Base-by-base conservation (phyloP, 2,797 vertebrate species). In the Etheostoma nigrum region DNA sequence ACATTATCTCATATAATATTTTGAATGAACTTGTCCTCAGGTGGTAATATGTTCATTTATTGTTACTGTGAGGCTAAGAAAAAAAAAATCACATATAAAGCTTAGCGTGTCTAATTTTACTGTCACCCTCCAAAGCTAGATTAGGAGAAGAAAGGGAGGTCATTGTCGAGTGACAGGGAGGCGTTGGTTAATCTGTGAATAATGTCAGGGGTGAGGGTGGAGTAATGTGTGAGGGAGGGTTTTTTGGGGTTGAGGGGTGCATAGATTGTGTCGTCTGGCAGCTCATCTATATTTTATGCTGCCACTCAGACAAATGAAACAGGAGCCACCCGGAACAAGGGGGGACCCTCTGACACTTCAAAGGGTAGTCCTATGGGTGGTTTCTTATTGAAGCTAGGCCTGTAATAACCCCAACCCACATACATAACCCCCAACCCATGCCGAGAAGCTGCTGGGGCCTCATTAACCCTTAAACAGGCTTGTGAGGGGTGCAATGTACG, bases 391-490 rank as follows among this genome's bases (percentile, higher is more conserved):
- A 98, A 99, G 97, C 96, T 95, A 94, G 96, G 95, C 95, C 96
- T 94, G 91, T 74, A 84, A 90, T 82, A 76, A 81, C 84, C 87
- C 92, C 82, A 58, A 81, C 87, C 88, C 88, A 88, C 89, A 90
- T 87, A 88, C 86, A 85, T 95, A 95, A 95, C 96, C 96, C 96
- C 83, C 45, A 80, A 66, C 88, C 84, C 91, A 92, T 96, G 96
- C 96, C 95, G 97, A 95, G 97, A 97, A 96, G 96, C 97, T 97
- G 97, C 96, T 95, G 96, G 96, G 96, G 97, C 96, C 98, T 99
- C 98, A 99, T 99, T 99, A 99, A 99, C 98, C 98, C 98, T 97
- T 99, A 98, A 99, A 99, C 96, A 99, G 97, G 95, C 97, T 95
- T 95, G 96, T 95, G 95, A 97, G 97, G 96, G 96, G 94, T 94